Evolutionary conservation across 2,797 vertebrate genomes (phyloP).

Genomic region (Rhabdomys pumilio): DNA sequence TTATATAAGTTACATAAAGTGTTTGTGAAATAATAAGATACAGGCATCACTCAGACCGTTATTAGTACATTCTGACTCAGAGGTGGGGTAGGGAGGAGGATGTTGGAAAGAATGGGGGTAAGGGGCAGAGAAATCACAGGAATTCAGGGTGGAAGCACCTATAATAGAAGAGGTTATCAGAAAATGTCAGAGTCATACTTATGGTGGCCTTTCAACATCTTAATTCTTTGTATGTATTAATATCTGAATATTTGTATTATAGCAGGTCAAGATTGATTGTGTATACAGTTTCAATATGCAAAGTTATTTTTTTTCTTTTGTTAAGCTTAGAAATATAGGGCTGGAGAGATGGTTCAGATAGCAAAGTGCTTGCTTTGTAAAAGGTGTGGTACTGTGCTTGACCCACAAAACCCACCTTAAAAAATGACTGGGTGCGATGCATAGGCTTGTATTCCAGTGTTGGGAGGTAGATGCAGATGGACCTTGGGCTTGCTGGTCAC

Average conservation of each 20-base stretch:
- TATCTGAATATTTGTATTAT: constrained; percentile 52
- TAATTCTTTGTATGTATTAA: neutral
- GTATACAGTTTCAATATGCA: constrained; percentile 28
- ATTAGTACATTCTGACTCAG: neutral
- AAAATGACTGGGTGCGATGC: neutral
- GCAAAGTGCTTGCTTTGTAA: neutral
- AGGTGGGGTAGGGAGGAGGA: neutral
- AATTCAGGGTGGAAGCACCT: neutral
- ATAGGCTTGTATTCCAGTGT: neutral
- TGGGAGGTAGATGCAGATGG: neutral
- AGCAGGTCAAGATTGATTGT: constrained; percentile 45
- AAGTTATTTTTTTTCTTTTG: constrained; percentile 48
- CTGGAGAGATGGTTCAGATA: neutral
- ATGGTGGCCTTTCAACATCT: constrained; percentile 30
- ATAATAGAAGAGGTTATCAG: constrained; percentile 30
- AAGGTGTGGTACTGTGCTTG: neutral
- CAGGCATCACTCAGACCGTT: neutral
- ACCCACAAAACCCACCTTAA: neutral
- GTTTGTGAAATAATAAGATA: neutral
- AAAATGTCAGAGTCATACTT: constrained; percentile 19
- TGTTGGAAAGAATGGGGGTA: neutral
- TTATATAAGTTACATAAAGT: constrained; percentile 1
- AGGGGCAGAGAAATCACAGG: neutral
- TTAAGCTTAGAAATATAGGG: constrained; percentile 36
- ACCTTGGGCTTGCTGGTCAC: neutral